These are phyloP conservation scores for Trachymyrmex cornetzi DNA, from an alignment of 1,140 invertebrate species.

Conservation along the genomic window DNA sequence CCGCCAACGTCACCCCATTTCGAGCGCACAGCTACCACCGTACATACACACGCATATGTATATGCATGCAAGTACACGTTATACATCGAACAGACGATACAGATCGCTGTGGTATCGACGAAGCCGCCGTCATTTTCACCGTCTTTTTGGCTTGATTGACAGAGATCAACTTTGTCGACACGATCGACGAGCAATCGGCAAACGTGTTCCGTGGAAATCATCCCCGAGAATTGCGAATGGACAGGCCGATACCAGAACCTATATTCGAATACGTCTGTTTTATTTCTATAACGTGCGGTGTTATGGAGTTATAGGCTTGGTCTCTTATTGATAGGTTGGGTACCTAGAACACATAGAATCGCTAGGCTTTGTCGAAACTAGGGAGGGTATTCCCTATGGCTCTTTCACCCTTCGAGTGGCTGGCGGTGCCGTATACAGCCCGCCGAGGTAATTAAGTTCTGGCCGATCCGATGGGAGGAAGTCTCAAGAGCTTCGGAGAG, in stretches of 20 bases:
- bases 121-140: constrained; percentile 10
- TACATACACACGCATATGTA: neutral
- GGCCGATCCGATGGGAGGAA: constrained; percentile 52
- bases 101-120: constrained; percentile 50
- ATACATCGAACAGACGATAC: constrained; percentile 22
- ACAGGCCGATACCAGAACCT: neutral
- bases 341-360: constrained; percentile 47
- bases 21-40: constrained; percentile 64
- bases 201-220: neutral
- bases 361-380: constrained; percentile 61
- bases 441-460: constrained; percentile 74
- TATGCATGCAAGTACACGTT: neutral
- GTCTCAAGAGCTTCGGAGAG: constrained; percentile 39
- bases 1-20: constrained; percentile 67
- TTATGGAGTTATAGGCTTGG: neutral
- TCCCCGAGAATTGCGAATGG: neutral
- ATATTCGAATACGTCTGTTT: neutral
- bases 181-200: neutral
- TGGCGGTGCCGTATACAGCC: constrained; percentile 50
- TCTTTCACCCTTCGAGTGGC: constrained; percentile 66
- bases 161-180: constrained; percentile 6
- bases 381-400: constrained; percentile 63
- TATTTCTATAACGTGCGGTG: neutral
- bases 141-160: constrained; percentile 24
- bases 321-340: neutral